Conservation (phyloP, 2,888 invertebrate genomes). For the Nesidiocoris tenuis region DNA sequence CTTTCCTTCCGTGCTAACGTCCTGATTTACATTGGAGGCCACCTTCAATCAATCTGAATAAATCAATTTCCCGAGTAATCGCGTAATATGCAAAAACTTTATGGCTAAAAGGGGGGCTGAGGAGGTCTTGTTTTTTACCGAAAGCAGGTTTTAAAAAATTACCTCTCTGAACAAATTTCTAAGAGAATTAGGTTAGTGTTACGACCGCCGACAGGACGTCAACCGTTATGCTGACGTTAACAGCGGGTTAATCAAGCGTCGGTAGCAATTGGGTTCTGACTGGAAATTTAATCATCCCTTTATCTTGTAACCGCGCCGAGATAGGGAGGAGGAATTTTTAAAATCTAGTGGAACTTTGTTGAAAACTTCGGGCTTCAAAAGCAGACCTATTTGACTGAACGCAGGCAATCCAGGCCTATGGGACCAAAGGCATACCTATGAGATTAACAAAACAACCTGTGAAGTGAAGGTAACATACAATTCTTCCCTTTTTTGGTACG, state of each 20-base stretch:
- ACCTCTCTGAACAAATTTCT: not conserved
- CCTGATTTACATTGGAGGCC: not conserved
- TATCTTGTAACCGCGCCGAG: no score
- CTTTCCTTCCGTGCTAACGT: not conserved
- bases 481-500: no score
- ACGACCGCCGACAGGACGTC: not conserved
- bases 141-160: not conserved
- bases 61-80: not conserved
- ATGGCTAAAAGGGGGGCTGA: no score
- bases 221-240: not conserved
- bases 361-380: no score
- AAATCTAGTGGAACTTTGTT: no score
- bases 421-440: no score
- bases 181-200: not conserved
- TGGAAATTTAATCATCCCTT: no score
- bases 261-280: not conserved
- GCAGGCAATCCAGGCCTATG: no score
- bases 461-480: no score
- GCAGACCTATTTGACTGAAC: no score
- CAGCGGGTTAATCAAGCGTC: not conserved
- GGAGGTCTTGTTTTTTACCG: not conserved
- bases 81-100: not conserved
- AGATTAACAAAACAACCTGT: no score
- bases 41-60: not conserved
- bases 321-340: no score